phyloP scores from a whole-genome alignment of 2,797 vertebrate genomes.

The Tiaroga cobitis region DNA sequence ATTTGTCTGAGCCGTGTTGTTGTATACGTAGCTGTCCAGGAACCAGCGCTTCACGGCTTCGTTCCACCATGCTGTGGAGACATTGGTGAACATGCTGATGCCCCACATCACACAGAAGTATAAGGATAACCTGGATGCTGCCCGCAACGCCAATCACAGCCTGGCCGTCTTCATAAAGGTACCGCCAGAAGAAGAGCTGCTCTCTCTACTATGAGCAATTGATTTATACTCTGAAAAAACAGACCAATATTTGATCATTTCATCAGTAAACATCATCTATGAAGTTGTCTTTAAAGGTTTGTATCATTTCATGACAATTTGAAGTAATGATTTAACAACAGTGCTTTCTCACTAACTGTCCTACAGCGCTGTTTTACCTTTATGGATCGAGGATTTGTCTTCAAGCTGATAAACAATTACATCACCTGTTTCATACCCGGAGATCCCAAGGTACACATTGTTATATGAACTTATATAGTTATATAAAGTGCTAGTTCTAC shows the following conservation, averaged over 20 bases:
- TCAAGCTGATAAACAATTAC: conserved; percentile 99
- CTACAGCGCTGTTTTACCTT: conserved; percentile 94
- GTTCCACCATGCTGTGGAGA: conserved; percentile 95
- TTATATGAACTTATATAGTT: neutral
- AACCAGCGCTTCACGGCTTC: conserved; percentile 96
- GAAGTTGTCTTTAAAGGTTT: neutral
- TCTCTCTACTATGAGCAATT: neutral
- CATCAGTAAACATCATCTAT: neutral
- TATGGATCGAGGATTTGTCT: conserved; percentile 96
- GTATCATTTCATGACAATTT: neutral
- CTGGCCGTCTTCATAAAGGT: conserved; percentile 98
- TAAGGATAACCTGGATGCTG: conserved; percentile 94
- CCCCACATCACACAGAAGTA: conserved; percentile 98
- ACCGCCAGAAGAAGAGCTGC: conserved; percentile 9
- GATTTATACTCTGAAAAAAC: neutral
- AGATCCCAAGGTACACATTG: conserved; percentile 88
- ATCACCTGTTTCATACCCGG: conserved; percentile 94
- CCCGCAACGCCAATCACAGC: conserved; percentile 96
- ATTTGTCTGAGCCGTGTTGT: neutral
- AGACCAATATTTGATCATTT: neutral
- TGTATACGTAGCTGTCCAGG: conserved; percentile 82
- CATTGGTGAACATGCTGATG: conserved; percentile 95
- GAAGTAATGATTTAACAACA: neutral
- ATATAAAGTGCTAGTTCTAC: neutral
- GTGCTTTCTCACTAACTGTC: neutral